Evolutionary conservation across 1,140 invertebrate genomes (phyloP), one percentile per base, ranked within the genome.

Genomic region (Zelostemma sp.): DNA sequence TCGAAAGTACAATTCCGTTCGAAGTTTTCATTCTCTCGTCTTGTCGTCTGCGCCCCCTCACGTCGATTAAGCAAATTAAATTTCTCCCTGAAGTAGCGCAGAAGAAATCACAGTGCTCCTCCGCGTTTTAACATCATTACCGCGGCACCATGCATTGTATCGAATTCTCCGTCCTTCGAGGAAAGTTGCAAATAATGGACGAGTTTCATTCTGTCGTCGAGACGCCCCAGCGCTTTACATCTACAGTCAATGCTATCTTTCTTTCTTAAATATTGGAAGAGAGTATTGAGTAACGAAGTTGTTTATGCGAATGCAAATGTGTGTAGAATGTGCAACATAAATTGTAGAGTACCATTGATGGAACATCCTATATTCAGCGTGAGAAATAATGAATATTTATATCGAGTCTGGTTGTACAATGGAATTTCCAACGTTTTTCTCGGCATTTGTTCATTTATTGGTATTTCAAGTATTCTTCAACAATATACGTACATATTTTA

Each of bases 11-110:
- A 60, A 64, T 59, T 74, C 48, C 25, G 45, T 66, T 65, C 33
- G 58, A 68, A 71, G 48, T 56, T 58, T 64, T 55, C 14, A 43
- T 56, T 38, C 48, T 56, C 57, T 38, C 19, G 41, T 51, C 15
- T 51, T 38, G 17, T 40, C 16, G 25, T 11, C 53, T 35, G 14
- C 31, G 17, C 40, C 50, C 41, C 53, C 65, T 68, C 50, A 63
- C 45, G 43, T 54, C 61, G 58, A 70, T 74, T 79, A 75, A 73
- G 73, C 68, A 75, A 77, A 77, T 77, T 72, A 75, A 75, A 73
- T 75, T 75, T 77, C 61, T 45, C 54, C 46, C 11, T n/a, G 56
- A 31, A 73, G 54, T 60, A 56, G 48, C 38, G 71, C 61, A 58
- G 58, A 68, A 70, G 63, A 72, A 76, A 74, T 74, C 73, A 69